Conservation (phyloP, 2,113 vertebrate genomes). For the Rhinogobius similis region DNA sequence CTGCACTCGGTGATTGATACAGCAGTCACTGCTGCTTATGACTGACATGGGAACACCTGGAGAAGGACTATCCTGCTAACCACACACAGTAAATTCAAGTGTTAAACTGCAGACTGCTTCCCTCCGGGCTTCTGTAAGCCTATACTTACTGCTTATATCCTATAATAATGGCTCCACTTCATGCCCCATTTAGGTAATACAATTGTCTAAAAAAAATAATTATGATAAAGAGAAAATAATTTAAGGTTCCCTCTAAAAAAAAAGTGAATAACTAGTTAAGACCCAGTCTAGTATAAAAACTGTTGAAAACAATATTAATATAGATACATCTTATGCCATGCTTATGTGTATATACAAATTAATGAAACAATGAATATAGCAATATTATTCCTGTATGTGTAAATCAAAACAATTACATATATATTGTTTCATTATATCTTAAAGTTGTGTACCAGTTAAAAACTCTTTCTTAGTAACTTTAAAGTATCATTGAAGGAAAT, state of each 20-base stretch:
- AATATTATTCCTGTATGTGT: background rate
- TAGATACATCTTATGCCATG: background rate
- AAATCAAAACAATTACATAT: background rate
- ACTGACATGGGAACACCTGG: conserved; percentile 78
- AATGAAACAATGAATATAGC: background rate
- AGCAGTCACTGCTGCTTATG: conserved; percentile 66
- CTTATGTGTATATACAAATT: background rate
- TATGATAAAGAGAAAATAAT: conserved; percentile 46
- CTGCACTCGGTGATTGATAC: conserved; percentile 68
- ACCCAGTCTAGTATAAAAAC: background rate
- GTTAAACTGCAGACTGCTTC: conserved; percentile 62
- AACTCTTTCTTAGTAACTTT: too few species aligned
- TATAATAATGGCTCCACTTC: conserved; percentile 68
- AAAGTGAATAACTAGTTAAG: background rate
- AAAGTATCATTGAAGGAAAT: background rate
- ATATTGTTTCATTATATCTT: background rate
- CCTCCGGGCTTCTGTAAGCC: conserved; percentile 60
- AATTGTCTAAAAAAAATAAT: conserved; percentile 67
- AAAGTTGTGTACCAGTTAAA: background rate
- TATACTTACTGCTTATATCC: conserved; percentile 67
- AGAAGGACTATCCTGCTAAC: conserved; percentile 69
- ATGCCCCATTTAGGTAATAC: conserved; percentile 52
- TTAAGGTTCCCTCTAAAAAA: background rate
- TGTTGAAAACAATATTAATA: background rate
- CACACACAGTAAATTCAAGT: conserved; percentile 75